Evolutionary conservation across 2,888 invertebrate genomes (phyloP).

Genomic region (Plebejus argus): DNA sequence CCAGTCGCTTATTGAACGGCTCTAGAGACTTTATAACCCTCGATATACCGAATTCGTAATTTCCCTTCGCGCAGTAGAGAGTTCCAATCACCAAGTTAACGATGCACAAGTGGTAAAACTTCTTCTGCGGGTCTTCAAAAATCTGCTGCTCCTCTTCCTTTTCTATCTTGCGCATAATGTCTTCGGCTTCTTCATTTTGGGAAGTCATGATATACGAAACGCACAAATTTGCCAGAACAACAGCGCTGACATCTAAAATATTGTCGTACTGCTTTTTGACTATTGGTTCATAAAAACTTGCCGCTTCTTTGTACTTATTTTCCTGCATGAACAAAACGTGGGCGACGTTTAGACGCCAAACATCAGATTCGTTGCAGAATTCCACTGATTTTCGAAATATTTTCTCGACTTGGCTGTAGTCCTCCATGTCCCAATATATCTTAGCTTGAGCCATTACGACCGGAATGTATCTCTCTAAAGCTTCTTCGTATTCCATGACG

Average conservation of each 20-base stretch:
- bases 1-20: conserved; percentile 95
- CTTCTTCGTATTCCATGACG: conserved; percentile 94
- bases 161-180: conserved; percentile 98
- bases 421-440: conserved; percentile 98
- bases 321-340: conserved; percentile 99
- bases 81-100: conserved; percentile 99
- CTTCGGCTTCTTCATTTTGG: conserved; percentile 99
- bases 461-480: conserved; percentile 95
- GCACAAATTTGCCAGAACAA: conserved; percentile 98
- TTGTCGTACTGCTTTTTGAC: conserved; percentile 97
- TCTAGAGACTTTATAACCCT: conserved; percentile 98
- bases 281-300: conserved; percentile 98
- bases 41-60: conserved; percentile 99
- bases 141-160: conserved; percentile 97
- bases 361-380: conserved; percentile 98
- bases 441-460: conserved; percentile 99
- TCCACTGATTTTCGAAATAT: conserved; percentile 98
- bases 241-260: conserved; percentile 97
- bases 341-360: conserved; percentile 98
- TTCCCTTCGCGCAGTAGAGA: conserved; percentile 98
- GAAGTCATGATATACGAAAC: conserved; percentile 99
- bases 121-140: conserved; percentile 95
- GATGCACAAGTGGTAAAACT: conserved; percentile 97
- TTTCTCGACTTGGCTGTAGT: conserved; percentile 97
- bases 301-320: conserved; percentile 98